These are phyloP conservation scores for Istiophorus platypterus DNA, from an alignment of 2,113 vertebrate genomes.

Conservation along the genomic window DNA sequence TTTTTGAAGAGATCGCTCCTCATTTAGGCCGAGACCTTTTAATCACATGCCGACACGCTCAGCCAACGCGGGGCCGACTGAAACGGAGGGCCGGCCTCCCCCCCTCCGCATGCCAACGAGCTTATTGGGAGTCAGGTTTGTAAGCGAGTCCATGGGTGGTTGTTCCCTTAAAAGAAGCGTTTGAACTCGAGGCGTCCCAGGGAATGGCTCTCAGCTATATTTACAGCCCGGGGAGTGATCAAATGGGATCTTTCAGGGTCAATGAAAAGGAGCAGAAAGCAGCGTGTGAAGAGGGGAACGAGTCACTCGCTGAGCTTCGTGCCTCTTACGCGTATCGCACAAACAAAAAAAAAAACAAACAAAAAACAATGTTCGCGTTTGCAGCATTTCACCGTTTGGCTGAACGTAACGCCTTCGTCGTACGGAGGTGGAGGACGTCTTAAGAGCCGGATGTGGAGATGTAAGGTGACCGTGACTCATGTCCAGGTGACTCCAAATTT, in stretches of 20 bases:
- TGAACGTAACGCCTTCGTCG: conserved; percentile 17
- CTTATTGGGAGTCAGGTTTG: conserved; percentile 64
- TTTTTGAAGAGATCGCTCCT: conserved; percentile 37
- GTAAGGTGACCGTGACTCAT: too few species aligned
- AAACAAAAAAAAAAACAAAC: too few species aligned
- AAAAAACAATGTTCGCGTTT: not conserved
- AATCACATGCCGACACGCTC: conserved; percentile 59
- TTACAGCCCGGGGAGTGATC: conserved; percentile 63
- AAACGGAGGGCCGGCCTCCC: conserved; percentile 31
- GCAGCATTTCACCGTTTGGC: not conserved
- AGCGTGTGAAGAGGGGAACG: conserved; percentile 46
- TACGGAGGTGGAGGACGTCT: not conserved
- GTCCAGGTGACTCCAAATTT: too few species aligned
- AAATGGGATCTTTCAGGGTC: conserved; percentile 62
- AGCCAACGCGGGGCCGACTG: conserved; percentile 23
- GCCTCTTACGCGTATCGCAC: too few species aligned
- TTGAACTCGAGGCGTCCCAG: conserved; percentile 60
- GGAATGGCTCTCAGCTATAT: conserved; percentile 53
- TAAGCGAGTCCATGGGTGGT: conserved; percentile 51
- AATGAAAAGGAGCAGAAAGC: conserved; percentile 48
- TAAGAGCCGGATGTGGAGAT: too few species aligned
- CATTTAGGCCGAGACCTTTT: conserved; percentile 52
- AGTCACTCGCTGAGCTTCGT: too few species aligned
- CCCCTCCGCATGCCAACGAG: conserved; percentile 63
- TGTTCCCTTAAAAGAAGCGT: conserved; percentile 56